These are phyloP conservation scores for Gorsachius goisagi DNA, from an alignment of 2,113 vertebrate species.

Conservation along the genomic window DNA sequence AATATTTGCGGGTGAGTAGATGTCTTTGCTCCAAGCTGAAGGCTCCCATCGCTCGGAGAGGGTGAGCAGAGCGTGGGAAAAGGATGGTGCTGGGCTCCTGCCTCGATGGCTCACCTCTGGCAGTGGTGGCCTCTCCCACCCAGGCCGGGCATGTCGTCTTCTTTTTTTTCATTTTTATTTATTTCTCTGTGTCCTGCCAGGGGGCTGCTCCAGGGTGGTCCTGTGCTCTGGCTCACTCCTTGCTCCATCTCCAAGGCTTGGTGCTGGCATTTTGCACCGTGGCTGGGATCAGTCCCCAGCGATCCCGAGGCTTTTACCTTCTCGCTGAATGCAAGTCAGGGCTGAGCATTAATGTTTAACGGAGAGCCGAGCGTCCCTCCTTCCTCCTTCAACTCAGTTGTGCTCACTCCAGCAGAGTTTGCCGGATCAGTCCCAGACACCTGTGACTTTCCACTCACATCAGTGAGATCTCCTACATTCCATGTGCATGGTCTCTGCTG, in stretches of 20 bases:
- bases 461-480: not conserved
- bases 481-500: rapidly evolving
- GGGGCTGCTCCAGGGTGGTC: not conserved
- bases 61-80: not conserved
- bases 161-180: not conserved
- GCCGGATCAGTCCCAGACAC: not conserved
- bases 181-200: not conserved
- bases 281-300: not conserved
- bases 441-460: not conserved
- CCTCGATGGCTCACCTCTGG: not conserved
- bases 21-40: not conserved
- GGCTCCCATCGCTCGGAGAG: not conserved
- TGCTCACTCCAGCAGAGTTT: not conserved
- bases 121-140: not conserved
- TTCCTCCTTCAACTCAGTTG: not conserved
- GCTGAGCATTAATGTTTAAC: slow-evolving; percentile 2
- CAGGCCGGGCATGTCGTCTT: not conserved
- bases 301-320: not conserved
- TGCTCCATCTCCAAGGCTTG: not conserved
- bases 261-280: not conserved
- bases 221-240: not conserved
- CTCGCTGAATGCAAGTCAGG: not conserved
- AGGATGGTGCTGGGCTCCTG: not conserved
- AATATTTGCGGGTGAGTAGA: not conserved
- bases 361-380: not conserved